These are phyloP conservation scores for Cotesia congregata DNA, from an alignment of 2,888 invertebrate species.

Conservation along the genomic window DNA sequence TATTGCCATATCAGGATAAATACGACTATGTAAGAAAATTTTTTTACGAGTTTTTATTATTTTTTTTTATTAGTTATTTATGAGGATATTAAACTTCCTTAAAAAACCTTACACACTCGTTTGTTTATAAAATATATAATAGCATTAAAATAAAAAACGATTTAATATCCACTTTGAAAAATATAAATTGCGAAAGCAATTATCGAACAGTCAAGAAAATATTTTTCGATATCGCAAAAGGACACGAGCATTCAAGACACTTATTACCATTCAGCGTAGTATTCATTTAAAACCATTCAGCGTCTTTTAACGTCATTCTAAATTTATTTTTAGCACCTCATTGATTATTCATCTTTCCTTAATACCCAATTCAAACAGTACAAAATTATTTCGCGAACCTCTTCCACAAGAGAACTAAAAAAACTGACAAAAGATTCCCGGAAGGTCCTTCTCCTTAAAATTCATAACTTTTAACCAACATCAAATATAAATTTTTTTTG, in stretches of 20 bases:
- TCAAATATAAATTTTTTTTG: no score
- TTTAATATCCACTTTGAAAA: neutral
- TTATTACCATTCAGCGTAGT: no score
- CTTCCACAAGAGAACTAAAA: no score
- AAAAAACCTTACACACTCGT: neutral
- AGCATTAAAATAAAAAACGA: neutral
- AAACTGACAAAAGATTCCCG: no score
- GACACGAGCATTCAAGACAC: neutral
- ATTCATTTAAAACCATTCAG: no score
- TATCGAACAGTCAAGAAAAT: neutral
- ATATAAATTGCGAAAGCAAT: neutral
- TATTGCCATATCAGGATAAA: no score
- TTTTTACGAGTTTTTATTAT: no score
- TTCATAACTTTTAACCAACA: no score
- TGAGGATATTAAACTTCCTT: neutral
- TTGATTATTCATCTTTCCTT: neutral
- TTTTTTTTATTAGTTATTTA: neutral
- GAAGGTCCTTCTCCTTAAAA: no score
- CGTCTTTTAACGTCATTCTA: neutral
- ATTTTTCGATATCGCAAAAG: neutral
- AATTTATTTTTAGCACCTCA: neutral
- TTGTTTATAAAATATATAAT: neutral
- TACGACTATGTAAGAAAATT: no score
- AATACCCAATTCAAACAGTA: no score
- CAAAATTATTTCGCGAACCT: no score